These are phyloP conservation scores for Mormyrus hasselquistii DNA, from an alignment of 2,797 vertebrate genomes.

Conservation along the genomic window DNA sequence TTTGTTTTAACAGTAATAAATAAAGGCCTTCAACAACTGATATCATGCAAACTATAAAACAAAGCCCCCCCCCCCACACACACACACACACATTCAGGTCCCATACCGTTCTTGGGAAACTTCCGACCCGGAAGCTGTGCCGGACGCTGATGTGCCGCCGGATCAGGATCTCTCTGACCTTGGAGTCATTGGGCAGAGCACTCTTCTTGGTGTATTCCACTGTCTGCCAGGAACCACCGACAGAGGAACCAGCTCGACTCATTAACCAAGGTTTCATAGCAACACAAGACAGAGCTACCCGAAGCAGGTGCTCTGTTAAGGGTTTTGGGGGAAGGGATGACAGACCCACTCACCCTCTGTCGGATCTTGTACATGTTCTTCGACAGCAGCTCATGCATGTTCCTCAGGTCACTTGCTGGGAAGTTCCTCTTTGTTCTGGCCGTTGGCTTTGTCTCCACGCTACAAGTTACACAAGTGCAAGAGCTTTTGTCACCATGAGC, in stretches of 20 bases:
- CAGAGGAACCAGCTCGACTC: background rate
- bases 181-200: conserved; percentile 74
- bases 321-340: background rate
- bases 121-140: conserved; percentile 69
- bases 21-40: background rate
- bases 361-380: conserved; percentile 97
- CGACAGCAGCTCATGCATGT: conserved; percentile 83
- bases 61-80: background rate
- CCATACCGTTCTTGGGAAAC: conserved; percentile 50
- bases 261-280: background rate
- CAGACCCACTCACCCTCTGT: conserved; percentile 69
- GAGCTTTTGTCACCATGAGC: background rate
- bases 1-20: background rate
- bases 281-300: background rate
- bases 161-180: conserved; percentile 85
- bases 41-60: background rate
- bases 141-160: conserved; percentile 79
- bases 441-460: conserved; percentile 60
- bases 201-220: conserved; percentile 79
- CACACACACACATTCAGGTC: background rate
- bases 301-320: background rate
- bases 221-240: conserved; percentile 58
- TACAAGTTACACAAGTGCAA: conserved; percentile 39
- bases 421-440: conserved; percentile 67
- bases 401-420: conserved; percentile 69